These are phyloP conservation scores for Perizoma affinitatum DNA, from an alignment of 2,888 invertebrate species.

Conservation along the genomic window DNA sequence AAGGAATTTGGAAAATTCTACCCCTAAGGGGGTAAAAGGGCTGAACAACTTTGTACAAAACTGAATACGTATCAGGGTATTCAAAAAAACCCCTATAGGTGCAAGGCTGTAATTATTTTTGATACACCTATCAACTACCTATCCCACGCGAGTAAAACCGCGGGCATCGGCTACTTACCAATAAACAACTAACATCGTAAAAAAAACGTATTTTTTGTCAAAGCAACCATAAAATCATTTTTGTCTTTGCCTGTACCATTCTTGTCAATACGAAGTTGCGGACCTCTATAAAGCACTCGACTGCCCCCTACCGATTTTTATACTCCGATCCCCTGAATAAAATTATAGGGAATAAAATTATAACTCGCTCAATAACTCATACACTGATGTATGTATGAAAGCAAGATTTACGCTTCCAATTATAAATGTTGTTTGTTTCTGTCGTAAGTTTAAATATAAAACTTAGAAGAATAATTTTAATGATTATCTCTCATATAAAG, in stretches of 20 bases:
- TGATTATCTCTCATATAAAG: too few species aligned
- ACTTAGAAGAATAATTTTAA: neutral
- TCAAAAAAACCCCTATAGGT: too few species aligned
- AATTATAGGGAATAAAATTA: conserved; percentile 62
- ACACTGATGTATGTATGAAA: conserved; percentile 32
- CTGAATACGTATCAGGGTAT: too few species aligned
- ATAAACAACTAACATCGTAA: too few species aligned
- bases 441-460: conserved; percentile 31
- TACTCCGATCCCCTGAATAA: conserved; percentile 73
- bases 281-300: conserved; percentile 62
- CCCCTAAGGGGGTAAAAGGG: too few species aligned
- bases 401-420: conserved; percentile 47
- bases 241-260: conserved; percentile 13
- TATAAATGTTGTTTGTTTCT: conserved; percentile 34
- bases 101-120: too few species aligned
- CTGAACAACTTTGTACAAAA: too few species aligned
- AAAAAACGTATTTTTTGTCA: too few species aligned
- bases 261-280: conserved; percentile 22
- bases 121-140: too few species aligned
- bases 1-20: too few species aligned
- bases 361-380: conserved; percentile 66
- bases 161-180: too few species aligned
- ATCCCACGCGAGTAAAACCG: too few species aligned
- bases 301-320: conserved; percentile 77
- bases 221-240: neutral